Conservation (phyloP, 2,888 invertebrate genomes). For the Ophonus ardosiacus region DNA sequence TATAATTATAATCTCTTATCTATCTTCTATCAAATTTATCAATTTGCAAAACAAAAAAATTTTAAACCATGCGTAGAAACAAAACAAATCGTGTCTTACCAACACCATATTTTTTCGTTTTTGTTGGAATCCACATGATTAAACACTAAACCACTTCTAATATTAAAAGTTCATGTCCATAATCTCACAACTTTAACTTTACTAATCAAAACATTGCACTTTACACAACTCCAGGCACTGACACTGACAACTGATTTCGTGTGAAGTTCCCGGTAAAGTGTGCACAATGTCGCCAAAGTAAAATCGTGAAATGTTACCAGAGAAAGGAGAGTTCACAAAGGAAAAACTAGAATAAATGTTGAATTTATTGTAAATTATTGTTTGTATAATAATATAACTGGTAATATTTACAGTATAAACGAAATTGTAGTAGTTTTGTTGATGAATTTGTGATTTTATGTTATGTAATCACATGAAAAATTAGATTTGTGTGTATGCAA, state of each 20-base stretch:
- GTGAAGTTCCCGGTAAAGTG: slow-evolving; percentile 27
- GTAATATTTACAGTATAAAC: too few relatives aligned
- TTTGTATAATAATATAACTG: too few relatives aligned
- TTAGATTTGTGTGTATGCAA: too few relatives aligned
- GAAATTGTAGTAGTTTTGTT: too few relatives aligned
- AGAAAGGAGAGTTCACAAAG: too few relatives aligned
- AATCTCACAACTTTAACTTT: neutral
- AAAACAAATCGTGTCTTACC: slow-evolving; percentile 78
- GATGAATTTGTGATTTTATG: too few relatives aligned
- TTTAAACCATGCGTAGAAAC: neutral
- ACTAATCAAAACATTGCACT: slow-evolving; percentile 27
- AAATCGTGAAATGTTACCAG: too few relatives aligned
- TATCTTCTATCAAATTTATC: neutral
- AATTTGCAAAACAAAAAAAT: neutral
- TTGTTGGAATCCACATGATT: slow-evolving; percentile 86
- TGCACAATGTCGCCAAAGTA: neutral
- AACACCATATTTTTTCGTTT: slow-evolving; percentile 85
- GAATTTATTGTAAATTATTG: too few relatives aligned
- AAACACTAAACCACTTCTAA: slow-evolving; percentile 68
- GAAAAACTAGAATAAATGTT: too few relatives aligned
- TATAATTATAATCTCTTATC: slow-evolving; percentile 21
- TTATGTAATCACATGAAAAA: too few relatives aligned
- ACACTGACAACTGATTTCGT: slow-evolving; percentile 59
- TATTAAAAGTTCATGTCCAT: slow-evolving; percentile 67
- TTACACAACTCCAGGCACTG: slow-evolving; percentile 19